Evolutionary conservation across 2,888 invertebrate species (phyloP), one percentile per base, ranked within the genome.

Genomic region (Isotomurus palustris): DNA sequence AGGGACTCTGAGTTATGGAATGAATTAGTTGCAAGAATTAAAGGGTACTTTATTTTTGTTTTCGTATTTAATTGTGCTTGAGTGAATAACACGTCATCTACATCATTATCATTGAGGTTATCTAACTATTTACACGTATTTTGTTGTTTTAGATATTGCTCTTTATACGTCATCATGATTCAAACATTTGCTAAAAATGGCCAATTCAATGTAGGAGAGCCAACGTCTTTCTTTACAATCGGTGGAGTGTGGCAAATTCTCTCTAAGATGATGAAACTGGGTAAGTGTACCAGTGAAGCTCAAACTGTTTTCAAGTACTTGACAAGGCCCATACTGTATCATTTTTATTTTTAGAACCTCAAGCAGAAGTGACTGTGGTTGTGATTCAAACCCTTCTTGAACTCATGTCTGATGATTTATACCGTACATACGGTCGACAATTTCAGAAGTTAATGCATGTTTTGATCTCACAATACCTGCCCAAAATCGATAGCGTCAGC

Each of bases 361-460:
- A 70, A 53, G 48, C 67, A 19, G 70, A 70, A 29, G 64, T 70
- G 22, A 70, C 70, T 19, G 67, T 67, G n/a, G 65, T 68, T 10
- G 56, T 65, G 2, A 44, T 68, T 48, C 68, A 67, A 28, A 61
- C 66, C 19, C 45, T 70, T n/a, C 38, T 70, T 41, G 70, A 70
- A 32, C 59, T 57, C 22, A 47, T 68, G n/a, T 58, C 66, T 17
- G 67, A 63, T 38, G 29, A 52, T n/a, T 40, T 70, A 3, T 41
- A 48, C 40, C 50, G 44, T 8, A 25, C 53, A 2, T 70, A 66
- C 32, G 53, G 57, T n/a, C 38, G 8, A n/a, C 70, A 70, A 22
- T 70, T 67, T 44, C n/a, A 10, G 10, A 70, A 70, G 41, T 27
- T 68, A 5, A 58, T 68, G 44, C 50, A 61, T 8, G 21, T 58